These are phyloP conservation scores for Zootoca vivipara DNA, from an alignment of 2,113 vertebrate genomes.

Conservation along the genomic window DNA sequence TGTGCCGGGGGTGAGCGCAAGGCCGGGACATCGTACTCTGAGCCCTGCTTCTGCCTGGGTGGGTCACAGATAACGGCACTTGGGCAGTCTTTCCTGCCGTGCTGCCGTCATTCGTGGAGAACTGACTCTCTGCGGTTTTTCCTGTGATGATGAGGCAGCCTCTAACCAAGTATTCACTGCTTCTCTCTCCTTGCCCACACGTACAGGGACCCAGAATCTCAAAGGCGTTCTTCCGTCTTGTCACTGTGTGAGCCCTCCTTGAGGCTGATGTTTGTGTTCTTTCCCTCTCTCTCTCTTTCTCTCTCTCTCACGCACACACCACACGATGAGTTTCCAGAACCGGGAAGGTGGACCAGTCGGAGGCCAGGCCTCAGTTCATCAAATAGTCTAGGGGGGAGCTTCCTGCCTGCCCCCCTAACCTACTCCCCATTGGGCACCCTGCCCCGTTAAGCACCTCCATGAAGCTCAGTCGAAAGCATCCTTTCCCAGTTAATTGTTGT, in stretches of 20 bases:
- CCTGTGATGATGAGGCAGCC: not conserved
- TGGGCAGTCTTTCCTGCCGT: not conserved
- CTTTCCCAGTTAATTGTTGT: not conserved
- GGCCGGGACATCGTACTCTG: not conserved
- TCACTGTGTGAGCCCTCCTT: slow-evolving; percentile 12
- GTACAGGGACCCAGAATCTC: not conserved
- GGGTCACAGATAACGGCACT: not conserved
- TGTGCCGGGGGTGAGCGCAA: not conserved
- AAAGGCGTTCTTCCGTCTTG: not conserved
- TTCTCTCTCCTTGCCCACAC: slow-evolving; percentile 29
- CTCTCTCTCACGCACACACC: not conserved
- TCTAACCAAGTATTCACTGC: slow-evolving; percentile 27
- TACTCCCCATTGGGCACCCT: not conserved
- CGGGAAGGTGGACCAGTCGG: not conserved
- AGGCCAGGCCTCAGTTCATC: not conserved
- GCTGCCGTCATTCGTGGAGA: not conserved
- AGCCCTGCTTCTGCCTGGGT: not conserved
- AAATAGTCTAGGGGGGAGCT: not conserved
- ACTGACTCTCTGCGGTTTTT: slow-evolving; percentile 22
- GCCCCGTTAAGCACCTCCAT: not conserved
- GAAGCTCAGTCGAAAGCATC: not conserved
- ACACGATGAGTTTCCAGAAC: not conserved
- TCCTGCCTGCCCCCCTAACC: not conserved
- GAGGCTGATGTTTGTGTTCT: not conserved
- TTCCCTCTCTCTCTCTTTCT: not conserved